phyloP scores from a whole-genome alignment of 2,113 vertebrate genomes.

The Channa argus region DNA sequence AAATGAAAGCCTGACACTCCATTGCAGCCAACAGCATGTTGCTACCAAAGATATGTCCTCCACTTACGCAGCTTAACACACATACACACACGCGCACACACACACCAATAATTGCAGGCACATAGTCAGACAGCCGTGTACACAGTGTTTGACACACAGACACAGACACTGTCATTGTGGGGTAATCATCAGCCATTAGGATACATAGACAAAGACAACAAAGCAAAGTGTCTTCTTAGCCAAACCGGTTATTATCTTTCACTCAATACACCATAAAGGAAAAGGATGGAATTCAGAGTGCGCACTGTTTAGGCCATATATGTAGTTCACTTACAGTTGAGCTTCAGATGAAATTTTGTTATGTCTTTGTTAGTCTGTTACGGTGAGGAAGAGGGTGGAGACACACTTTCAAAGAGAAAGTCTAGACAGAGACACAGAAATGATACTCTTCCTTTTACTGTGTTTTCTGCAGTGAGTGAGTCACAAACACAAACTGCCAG shows the following conservation, averaged over 20 bases:
- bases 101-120: conserved; percentile 16
- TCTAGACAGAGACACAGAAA: conserved; percentile 47
- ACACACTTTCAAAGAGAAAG: conserved; percentile 29
- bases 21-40: conserved; percentile 25
- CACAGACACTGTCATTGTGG: conserved; percentile 68
- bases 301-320: conserved; percentile 28
- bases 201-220: conserved; percentile 66
- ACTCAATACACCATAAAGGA: conserved; percentile 66
- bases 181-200: conserved; percentile 75
- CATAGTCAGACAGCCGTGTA: conserved; percentile 14
- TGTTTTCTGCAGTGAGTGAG: neutral
- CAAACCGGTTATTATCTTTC: conserved; percentile 71
- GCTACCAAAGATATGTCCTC: conserved; percentile 9
- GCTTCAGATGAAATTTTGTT: conserved; percentile 54
- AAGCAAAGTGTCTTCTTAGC: conserved; percentile 71
- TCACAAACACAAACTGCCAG: conserved; percentile 42
- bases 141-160: conserved; percentile 62
- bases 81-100: conserved; percentile 6
- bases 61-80: neutral
- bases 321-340: conserved; percentile 56
- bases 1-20: conserved; percentile 46
- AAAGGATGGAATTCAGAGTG: conserved; percentile 42
- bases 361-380: conserved; percentile 58
- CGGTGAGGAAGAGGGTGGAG: conserved; percentile 7
- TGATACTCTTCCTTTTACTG: conserved; percentile 37